Base-by-base conservation (phyloP, 2,888 invertebrate genomes). In the Caenorhabditis sinica region DNA sequence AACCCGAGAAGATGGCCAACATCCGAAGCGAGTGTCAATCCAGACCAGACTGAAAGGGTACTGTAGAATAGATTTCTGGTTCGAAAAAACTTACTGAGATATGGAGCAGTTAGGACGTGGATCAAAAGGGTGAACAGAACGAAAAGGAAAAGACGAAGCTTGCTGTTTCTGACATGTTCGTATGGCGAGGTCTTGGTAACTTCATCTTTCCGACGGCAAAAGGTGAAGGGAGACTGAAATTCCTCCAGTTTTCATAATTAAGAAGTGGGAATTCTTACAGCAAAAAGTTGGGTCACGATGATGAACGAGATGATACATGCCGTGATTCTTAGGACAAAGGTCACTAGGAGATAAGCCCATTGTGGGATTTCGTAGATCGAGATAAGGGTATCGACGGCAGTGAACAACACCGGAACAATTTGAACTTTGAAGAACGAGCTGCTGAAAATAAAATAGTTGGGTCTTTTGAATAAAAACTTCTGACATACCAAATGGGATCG, bases 301-400 rank as follows among this genome's bases (percentile, higher is more conserved):
- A 63, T 43, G 43, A 85, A 74, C 11, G 79, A 76, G 20, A 72
- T 23, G 20, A 60, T 30, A 20, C 83, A 85, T 5, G 83, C 87
- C 6, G 60, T 60, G 61, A 87, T 36, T 25, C 85, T 53, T 6
- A 79, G 49, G 25, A 85, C 25, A 40, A 74, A 56, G 33, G 63
- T 60, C 11, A 66, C 53, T 25, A 58, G 28, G 6, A 76, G 53
- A 53, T 74, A 85, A 6, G 77, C 49, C 76, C 73, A 76, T 23
- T 66, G 69, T 15, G 83, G 83, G 2, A 84, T 72, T 23, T 71
- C 25, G 53, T 69, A 73, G 5, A 82, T 45, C 0, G 86, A 65
- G n/a, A 87, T 49, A 0, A 87, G 68, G 9, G 85, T 83, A 65
- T 87, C 83, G 25, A 86, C 23, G 33, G 80, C 58, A 11, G 86